Evolutionary conservation across 2,113 vertebrate genomes (phyloP).

Genomic region (Nycticryphes semicollaris): DNA sequence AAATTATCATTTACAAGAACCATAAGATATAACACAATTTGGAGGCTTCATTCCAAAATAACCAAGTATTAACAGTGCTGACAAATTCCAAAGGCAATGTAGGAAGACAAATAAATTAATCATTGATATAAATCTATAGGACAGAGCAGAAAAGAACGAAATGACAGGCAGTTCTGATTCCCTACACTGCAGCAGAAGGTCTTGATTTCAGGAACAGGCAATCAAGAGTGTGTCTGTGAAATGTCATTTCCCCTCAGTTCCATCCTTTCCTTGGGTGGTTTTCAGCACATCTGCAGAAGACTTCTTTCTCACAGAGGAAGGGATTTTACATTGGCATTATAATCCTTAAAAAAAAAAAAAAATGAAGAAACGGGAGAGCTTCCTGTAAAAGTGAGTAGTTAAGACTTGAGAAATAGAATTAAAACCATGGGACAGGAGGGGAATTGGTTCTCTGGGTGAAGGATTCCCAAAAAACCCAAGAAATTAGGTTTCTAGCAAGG

Average conservation of each 20-base stretch:
- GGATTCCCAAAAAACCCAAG: not conserved
- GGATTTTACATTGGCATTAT: not conserved
- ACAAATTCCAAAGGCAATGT: not conserved
- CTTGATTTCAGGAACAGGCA: not conserved
- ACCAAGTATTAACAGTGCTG: not conserved
- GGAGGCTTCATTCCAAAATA: not conserved
- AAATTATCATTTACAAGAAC: not conserved
- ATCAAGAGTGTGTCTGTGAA: not conserved
- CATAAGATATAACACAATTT: not conserved
- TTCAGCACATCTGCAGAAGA: not conserved
- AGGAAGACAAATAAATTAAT: not conserved
- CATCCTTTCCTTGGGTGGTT: not conserved
- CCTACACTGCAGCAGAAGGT: not conserved
- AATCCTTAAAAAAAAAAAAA: not conserved
- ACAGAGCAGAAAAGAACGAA: not conserved
- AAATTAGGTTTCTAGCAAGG: not conserved
- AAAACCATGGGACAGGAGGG: not conserved
- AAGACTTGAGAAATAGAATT: not conserved
- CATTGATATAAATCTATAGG: not conserved
- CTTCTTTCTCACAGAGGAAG: not conserved
- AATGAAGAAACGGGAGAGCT: fast-evolving
- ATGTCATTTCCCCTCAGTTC: not conserved
- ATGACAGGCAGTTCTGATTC: not conserved
- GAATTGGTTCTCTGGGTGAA: not conserved
- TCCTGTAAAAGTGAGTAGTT: not conserved